Evolutionary conservation across 2,113 vertebrate genomes (phyloP).

Genomic region (Dinomys branickii): DNA sequence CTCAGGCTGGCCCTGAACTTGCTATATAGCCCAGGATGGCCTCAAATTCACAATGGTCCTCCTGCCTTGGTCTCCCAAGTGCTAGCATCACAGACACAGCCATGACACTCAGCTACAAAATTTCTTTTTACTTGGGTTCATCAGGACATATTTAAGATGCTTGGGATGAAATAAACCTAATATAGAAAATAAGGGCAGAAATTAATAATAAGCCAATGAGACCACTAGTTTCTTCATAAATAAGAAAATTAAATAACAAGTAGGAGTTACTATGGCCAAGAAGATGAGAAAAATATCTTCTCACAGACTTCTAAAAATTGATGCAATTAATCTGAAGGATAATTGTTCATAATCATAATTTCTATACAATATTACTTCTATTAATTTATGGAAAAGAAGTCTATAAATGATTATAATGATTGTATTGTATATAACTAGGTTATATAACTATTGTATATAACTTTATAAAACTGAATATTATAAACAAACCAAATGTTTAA

Average conservation of each 20-base stretch:
- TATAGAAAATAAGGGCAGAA: conserved; percentile 2
- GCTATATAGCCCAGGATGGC: neutral
- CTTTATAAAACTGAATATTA: conserved; percentile 15
- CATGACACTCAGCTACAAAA: neutral
- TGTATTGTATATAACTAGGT: neutral
- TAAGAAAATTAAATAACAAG: conserved; percentile 6
- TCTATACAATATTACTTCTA: neutral
- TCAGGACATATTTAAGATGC: neutral
- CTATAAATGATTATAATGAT: conserved; percentile 24
- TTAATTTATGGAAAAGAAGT: neutral
- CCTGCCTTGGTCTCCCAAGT: neutral
- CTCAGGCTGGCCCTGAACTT: neutral
- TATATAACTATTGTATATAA: neutral
- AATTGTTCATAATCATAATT: neutral
- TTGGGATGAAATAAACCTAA: conserved; percentile 30
- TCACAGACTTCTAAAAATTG: neutral
- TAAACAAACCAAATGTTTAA: neutral
- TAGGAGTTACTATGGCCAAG: neutral
- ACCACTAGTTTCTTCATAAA: neutral
- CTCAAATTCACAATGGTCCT: neutral
- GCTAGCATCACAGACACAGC: neutral
- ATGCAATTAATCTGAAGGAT: neutral
- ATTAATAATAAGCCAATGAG: neutral
- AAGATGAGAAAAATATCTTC: neutral
- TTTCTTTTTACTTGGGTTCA: neutral